These are phyloP conservation scores for Bolborhynchus lineola DNA, from an alignment of 2,113 vertebrate genomes.

Conservation along the genomic window DNA sequence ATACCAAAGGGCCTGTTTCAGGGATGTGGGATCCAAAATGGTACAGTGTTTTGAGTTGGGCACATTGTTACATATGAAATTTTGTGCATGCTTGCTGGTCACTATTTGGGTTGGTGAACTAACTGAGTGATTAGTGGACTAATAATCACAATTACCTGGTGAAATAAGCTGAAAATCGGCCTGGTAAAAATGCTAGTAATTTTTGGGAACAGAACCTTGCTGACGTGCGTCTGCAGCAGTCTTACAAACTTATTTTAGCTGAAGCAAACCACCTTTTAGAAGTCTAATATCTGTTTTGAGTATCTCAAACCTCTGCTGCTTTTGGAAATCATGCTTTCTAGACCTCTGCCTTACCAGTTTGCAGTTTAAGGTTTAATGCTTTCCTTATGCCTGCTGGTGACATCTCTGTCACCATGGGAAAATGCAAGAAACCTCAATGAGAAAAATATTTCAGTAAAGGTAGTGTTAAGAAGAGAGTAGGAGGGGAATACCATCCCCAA, in stretches of 20 bases:
- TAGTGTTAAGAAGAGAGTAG: neutral
- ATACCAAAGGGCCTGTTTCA: neutral
- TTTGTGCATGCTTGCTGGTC: neutral
- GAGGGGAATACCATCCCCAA: neutral
- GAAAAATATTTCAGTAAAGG: neutral
- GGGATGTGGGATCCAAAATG: neutral
- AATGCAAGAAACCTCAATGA: neutral
- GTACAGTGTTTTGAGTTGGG: neutral
- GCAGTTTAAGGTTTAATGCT: neutral
- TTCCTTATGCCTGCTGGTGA: neutral
- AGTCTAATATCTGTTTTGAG: neutral
- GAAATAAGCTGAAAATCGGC: neutral
- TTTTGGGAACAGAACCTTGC: neutral
- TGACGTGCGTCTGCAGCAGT: rapidly evolving
- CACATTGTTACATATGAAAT: rapidly evolving
- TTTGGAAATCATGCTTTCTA: neutral
- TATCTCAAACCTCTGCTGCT: neutral
- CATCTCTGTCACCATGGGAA: neutral
- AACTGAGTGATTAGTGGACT: neutral
- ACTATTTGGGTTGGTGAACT: neutral
- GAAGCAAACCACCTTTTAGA: neutral
- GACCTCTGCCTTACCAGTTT: neutral
- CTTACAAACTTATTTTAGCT: neutral
- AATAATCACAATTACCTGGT: neutral
- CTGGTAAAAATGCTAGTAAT: neutral